Conservation (phyloP, 2,797 vertebrate species). For the Chelmon rostratus region DNA sequence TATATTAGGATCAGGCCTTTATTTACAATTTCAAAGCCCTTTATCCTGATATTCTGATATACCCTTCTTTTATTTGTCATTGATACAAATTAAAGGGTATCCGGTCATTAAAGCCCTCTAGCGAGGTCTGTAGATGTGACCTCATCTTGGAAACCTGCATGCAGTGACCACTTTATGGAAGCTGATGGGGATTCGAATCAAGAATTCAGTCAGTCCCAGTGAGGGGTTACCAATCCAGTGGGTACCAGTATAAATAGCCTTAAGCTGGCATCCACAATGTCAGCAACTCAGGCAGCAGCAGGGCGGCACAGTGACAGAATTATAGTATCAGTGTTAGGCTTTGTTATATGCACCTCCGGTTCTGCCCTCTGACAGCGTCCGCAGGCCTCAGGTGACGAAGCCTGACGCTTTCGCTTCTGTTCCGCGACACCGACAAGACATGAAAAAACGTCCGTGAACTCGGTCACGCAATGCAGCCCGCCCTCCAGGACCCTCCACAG, state of each 20-base stretch:
- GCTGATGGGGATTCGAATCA: too few species aligned
- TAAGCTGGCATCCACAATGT: slow-evolving; percentile 29
- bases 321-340: slow-evolving; percentile 19
- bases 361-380: slow-evolving; percentile 47
- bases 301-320: slow-evolving; percentile 3
- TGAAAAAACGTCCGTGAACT: slow-evolving; percentile 59
- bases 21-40: background rate
- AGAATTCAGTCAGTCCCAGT: background rate
- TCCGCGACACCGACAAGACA: slow-evolving; percentile 47
- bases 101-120: background rate
- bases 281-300: slow-evolving; percentile 25
- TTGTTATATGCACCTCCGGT: slow-evolving; percentile 1
- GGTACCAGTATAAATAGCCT: slow-evolving; percentile 13
- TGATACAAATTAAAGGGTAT: background rate
- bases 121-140: background rate
- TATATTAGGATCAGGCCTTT: background rate
- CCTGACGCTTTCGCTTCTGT: slow-evolving; percentile 29
- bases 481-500: slow-evolving; percentile 53
- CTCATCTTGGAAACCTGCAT: slow-evolving; percentile 6
- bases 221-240: background rate
- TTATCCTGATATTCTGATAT: too few species aligned
- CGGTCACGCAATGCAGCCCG: slow-evolving; percentile 55
- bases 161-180: background rate
- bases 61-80: background rate
- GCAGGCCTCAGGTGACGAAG: slow-evolving; percentile 43